Conservation (phyloP, 2,113 vertebrate genomes). For the Corythornis cristatus region DNA sequence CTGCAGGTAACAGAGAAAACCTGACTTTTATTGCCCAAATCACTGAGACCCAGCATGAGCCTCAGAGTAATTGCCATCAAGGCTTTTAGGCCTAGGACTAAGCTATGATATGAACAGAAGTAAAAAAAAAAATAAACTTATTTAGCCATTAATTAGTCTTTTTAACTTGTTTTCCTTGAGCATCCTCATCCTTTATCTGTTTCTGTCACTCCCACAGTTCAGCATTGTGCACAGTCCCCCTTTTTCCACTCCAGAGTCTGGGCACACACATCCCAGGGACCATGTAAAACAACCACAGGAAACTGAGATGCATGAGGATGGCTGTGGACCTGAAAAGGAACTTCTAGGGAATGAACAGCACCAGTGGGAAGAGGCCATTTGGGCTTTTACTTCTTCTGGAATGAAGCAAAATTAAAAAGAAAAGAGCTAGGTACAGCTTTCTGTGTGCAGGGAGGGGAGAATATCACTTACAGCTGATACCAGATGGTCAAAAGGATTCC, state of each 20-base stretch:
- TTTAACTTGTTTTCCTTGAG: not conserved
- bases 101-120: not conserved
- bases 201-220: not conserved
- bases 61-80: not conserved
- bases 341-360: not conserved
- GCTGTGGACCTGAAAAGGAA: not conserved
- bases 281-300: not conserved
- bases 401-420: conserved; percentile 18
- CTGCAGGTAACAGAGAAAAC: not conserved
- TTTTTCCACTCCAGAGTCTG: not conserved
- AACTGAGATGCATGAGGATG: not conserved
- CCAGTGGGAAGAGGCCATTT: not conserved
- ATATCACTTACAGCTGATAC: conserved; percentile 2
- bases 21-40: not conserved
- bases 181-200: not conserved
- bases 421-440: not conserved
- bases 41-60: not conserved
- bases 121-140: not conserved
- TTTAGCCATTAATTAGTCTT: not conserved
- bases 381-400: conserved; percentile 20
- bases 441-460: not conserved
- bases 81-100: not conserved
- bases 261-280: not conserved
- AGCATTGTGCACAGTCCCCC: not conserved
- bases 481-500: conserved; percentile 37